Percentiles rank a stretch among this genome's conserved stretches.
phyloP scores from a whole-genome alignment of 2,888 invertebrate species.

The Auanema sp. region DNA sequence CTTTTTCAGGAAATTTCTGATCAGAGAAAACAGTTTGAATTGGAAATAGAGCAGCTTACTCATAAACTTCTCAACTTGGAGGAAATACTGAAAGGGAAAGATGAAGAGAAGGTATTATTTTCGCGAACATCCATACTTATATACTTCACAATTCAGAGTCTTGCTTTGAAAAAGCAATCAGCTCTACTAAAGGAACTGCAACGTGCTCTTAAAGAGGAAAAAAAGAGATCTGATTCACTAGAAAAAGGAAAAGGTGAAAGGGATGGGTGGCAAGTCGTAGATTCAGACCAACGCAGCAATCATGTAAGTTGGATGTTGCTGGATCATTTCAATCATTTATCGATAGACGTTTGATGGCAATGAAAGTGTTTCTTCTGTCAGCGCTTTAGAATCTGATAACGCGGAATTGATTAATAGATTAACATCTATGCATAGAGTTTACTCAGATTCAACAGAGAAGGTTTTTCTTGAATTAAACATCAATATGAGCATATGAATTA shows the following conservation, averaged over 20 bases:
- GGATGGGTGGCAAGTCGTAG: slow-evolving; percentile 41
- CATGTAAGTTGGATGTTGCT: slow-evolving; percentile 21
- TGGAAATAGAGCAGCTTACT: slow-evolving; percentile 8
- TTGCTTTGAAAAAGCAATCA: slow-evolving; percentile 39
- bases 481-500: neutral
- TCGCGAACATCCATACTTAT: too few relatives aligned
- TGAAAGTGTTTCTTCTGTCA: slow-evolving; percentile 50
- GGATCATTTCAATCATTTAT: neutral
- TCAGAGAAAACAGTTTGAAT: slow-evolving; percentile 24
- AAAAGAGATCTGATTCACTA: slow-evolving; percentile 37
- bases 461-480: slow-evolving; percentile 42
- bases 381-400: slow-evolving; percentile 66
- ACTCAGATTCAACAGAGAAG: slow-evolving; percentile 68
- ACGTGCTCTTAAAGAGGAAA: slow-evolving; percentile 39
- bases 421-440: slow-evolving; percentile 67
- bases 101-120: slow-evolving; percentile 19
- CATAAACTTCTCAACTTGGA: slow-evolving; percentile 1
- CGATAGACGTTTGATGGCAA: slow-evolving; percentile 41
- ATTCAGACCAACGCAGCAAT: slow-evolving; percentile 29
- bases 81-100: slow-evolving; percentile 9
- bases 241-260: slow-evolving; percentile 39
- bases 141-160: too few relatives aligned
- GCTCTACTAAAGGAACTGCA: slow-evolving; percentile 42
- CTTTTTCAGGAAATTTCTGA: slow-evolving; percentile 23
- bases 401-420: slow-evolving; percentile 66